These are phyloP conservation scores for Parasteatoda lunata DNA, from an alignment of 2,888 invertebrate genomes.

Conservation along the genomic window DNA sequence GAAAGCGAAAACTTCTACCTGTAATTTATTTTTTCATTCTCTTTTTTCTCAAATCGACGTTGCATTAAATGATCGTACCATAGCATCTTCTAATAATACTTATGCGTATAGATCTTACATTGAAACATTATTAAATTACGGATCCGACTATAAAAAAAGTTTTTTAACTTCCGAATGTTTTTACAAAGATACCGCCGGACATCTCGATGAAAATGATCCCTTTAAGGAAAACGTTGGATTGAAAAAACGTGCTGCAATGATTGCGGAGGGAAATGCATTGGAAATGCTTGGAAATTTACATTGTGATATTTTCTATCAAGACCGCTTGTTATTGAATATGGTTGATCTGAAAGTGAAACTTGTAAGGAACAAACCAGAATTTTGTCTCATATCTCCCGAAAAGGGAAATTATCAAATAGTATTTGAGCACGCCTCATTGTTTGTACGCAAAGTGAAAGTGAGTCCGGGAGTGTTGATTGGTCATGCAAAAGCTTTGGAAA, in stretches of 20 bases:
- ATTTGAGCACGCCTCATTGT: not conserved
- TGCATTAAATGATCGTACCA: constrained; percentile 13
- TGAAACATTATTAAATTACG: not conserved
- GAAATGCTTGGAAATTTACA: not conserved
- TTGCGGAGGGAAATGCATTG: not conserved
- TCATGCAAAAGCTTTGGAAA: not conserved
- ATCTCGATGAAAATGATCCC: not conserved
- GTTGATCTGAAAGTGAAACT: not conserved
- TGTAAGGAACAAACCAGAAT: not conserved
- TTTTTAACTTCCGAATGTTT: not conserved
- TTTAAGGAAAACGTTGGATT: not conserved
- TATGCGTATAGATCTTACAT: constrained; percentile 15
- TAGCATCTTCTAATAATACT: constrained; percentile 11
- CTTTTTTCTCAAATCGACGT: constrained; percentile 14
- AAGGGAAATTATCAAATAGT: not conserved
- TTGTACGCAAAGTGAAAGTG: not conserved
- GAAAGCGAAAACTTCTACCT: constrained; percentile 1
- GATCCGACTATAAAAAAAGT: not conserved
- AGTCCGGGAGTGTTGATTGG: too few species aligned
- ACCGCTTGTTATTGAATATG: not conserved
- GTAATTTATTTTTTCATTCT: constrained; percentile 32
- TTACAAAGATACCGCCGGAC: not conserved
- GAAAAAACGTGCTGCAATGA: not conserved
- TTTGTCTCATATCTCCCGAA: not conserved
- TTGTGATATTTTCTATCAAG: not conserved